Evolutionary conservation across 2,113 vertebrate genomes (phyloP).

Genomic region (Athene noctua): DNA sequence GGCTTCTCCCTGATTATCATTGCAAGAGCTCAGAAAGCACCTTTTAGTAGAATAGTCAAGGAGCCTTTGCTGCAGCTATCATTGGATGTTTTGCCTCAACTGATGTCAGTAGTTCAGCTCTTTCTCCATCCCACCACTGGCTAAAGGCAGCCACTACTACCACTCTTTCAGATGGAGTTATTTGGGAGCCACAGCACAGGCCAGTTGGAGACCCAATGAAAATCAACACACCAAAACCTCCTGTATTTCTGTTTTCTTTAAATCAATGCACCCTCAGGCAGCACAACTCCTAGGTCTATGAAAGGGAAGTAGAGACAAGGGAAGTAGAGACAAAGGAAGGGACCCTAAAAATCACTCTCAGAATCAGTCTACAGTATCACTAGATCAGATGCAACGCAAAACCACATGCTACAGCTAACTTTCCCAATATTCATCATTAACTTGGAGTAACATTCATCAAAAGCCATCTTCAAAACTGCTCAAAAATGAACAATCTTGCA

Average conservation of each 20-base stretch:
- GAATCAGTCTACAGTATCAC: background rate
- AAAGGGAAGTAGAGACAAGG: background rate
- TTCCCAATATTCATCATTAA: background rate
- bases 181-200: background rate
- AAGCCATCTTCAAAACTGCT: background rate
- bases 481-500: background rate
- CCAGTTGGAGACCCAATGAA: background rate
- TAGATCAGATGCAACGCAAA: background rate
- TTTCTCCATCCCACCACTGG: background rate
- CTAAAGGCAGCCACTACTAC: background rate
- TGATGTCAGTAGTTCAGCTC: background rate
- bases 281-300: background rate
- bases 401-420: background rate
- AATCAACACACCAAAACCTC: background rate
- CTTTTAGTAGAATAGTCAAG: background rate
- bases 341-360: background rate
- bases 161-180: background rate
- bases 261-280: background rate
- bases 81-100: background rate
- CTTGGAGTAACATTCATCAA: background rate
- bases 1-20: background rate
- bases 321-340: background rate
- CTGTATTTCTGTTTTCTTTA: background rate
- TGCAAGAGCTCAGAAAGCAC: background rate
- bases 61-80: background rate